A percentile compares a stretch with the other conserved stretches of the same genome.
These are phyloP conservation scores for Eptatretus atami DNA, from an alignment of 2,797 vertebrate species.

Conservation along the genomic window DNA sequence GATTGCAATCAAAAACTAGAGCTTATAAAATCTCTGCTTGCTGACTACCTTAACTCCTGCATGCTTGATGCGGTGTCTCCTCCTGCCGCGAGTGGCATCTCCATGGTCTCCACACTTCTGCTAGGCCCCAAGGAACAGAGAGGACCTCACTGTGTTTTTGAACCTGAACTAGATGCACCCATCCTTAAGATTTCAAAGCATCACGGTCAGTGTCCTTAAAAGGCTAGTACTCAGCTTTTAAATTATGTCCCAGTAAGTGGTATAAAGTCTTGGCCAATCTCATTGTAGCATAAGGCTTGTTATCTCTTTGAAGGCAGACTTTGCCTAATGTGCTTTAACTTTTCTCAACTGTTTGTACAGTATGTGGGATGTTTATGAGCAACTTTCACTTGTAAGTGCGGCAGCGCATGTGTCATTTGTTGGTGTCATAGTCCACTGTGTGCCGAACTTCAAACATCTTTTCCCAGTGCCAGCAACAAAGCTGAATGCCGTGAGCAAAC, in stretches of 20 bases:
- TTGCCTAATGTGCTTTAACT: too few relatives aligned
- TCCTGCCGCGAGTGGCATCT: slow-evolving; percentile 44
- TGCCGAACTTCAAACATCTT: too few relatives aligned
- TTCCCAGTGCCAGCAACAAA: slow-evolving; percentile 60
- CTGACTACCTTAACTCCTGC: slow-evolving; percentile 38
- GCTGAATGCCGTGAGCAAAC: slow-evolving; percentile 67
- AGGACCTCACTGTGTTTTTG: slow-evolving; percentile 36
- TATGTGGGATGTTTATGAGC: too few relatives aligned
- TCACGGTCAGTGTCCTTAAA: slow-evolving; percentile 46
- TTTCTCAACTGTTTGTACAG: too few relatives aligned
- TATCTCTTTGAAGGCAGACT: too few relatives aligned
- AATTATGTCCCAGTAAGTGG: too few relatives aligned
- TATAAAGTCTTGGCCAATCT: too few relatives aligned
- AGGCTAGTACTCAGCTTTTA: background rate
- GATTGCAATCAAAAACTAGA: slow-evolving; percentile 66
- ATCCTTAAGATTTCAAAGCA: slow-evolving; percentile 33
- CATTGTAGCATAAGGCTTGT: too few relatives aligned
- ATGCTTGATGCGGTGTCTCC: slow-evolving; percentile 50
- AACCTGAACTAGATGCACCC: slow-evolving; percentile 31
- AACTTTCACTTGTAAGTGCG: too few relatives aligned
- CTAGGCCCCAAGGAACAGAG: slow-evolving; percentile 43
- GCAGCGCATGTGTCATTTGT: too few relatives aligned
- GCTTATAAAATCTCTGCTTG: slow-evolving; percentile 54
- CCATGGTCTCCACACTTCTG: slow-evolving; percentile 39
- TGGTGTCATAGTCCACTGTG: too few relatives aligned